These are phyloP conservation scores for Heliconius sara DNA, from an alignment of 2,888 invertebrate genomes.

Conservation along the genomic window DNA sequence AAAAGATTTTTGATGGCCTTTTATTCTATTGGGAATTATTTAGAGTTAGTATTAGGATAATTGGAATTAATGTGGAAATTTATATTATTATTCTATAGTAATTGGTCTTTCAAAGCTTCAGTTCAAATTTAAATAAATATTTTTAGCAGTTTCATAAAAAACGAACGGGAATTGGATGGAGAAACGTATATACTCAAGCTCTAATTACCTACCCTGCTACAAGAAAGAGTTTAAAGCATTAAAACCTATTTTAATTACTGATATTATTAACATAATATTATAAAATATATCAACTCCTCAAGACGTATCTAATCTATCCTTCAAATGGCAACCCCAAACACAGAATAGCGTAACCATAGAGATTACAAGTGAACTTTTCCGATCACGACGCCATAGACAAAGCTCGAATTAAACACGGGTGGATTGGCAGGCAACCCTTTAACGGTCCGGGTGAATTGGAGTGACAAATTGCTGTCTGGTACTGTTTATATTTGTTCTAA, in stretches of 20 bases:
- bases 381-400: conserved; percentile 82
- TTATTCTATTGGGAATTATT: background rate
- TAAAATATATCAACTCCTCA: background rate
- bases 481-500: conserved; percentile 50
- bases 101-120: too few relatives aligned
- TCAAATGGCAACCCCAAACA: conserved; percentile 40
- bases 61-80: background rate
- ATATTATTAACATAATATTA: background rate
- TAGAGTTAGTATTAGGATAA: background rate
- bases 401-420: conserved; percentile 77
- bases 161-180: too few relatives aligned
- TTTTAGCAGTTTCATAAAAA: too few relatives aligned
- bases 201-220: too few relatives aligned
- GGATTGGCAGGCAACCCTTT: conserved; percentile 73
- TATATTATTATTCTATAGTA: too few relatives aligned
- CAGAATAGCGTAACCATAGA: conserved; percentile 64
- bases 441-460: conserved; percentile 64
- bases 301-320: conserved; percentile 36
- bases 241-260: too few relatives aligned
- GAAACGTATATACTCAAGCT: too few relatives aligned
- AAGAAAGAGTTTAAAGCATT: too few relatives aligned
- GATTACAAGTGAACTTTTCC: conserved; percentile 82
- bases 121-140: too few relatives aligned
- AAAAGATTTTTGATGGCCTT: background rate
- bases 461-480: conserved; percentile 75